Conservation (phyloP, 2,888 invertebrate species). For the Melipona beecheii region DNA sequence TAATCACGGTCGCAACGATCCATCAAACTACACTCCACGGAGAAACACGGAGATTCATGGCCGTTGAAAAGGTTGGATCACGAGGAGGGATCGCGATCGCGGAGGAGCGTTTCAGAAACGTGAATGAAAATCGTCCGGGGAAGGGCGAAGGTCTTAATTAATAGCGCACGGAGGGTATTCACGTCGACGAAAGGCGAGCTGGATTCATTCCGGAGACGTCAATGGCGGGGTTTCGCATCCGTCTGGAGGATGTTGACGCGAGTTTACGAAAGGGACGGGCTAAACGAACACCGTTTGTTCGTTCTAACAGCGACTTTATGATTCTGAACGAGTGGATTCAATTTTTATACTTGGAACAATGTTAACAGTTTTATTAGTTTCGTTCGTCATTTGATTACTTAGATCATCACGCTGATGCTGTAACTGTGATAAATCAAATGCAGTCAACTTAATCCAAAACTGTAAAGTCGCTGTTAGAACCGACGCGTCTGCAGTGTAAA, state of each 20-base stretch:
- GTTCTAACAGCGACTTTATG: too few species aligned
- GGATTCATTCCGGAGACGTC: conserved; percentile 25
- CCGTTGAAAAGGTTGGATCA: neutral
- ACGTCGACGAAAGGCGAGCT: neutral
- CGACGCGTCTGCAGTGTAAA: too few species aligned
- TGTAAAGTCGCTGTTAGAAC: too few species aligned
- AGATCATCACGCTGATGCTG: too few species aligned
- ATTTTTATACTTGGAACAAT: too few species aligned
- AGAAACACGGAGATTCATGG: neutral
- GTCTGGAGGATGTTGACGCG: conserved; percentile 23
- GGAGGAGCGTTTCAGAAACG: neutral
- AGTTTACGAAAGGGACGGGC: conserved; percentile 50
- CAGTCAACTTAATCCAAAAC: too few species aligned
- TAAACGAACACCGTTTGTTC: conserved; percentile 10
- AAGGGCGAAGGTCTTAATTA: conserved; percentile 1
- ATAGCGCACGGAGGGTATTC: neutral
- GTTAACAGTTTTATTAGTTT: too few species aligned
- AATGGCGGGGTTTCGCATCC: conserved; percentile 27
- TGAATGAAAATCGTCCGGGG: neutral
- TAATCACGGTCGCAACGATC: neutral
- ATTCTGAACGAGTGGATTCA: too few species aligned
- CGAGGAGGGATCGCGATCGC: neutral
- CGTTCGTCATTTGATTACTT: too few species aligned
- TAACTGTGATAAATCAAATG: too few species aligned
- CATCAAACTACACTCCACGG: neutral